These are phyloP conservation scores for Ectemnius cavifrons DNA, from an alignment of 2,888 invertebrate genomes.

Conservation along the genomic window DNA sequence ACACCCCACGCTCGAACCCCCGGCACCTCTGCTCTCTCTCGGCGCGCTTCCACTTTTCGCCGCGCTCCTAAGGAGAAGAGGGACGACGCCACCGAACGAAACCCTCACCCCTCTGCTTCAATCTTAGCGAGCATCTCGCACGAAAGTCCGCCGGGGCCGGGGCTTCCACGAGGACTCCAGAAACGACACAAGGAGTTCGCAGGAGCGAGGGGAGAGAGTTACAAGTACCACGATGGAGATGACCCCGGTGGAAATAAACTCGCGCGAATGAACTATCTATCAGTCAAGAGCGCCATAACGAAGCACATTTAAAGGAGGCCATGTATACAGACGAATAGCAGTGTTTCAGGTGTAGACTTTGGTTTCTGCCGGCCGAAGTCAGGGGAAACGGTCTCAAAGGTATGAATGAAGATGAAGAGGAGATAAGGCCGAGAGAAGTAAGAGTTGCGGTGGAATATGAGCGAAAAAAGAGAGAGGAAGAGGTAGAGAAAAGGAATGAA, in stretches of 20 bases:
- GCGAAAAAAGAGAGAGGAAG: not conserved
- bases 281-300: not conserved
- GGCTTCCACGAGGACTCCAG: slow-evolving; percentile 35
- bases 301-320: not conserved
- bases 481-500: slow-evolving; percentile 9
- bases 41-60: slow-evolving; percentile 58
- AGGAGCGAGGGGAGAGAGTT: not conserved
- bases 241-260: slow-evolving; percentile 3
- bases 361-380: slow-evolving; percentile 14
- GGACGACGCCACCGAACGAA: slow-evolving; percentile 42
- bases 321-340: not conserved
- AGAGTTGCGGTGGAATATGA: slow-evolving; percentile 3
- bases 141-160: slow-evolving; percentile 35
- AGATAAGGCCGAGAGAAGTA: slow-evolving; percentile 6
- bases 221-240: not conserved
- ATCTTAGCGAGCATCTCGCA: slow-evolving; percentile 58
- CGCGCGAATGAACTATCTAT: slow-evolving; percentile 4
- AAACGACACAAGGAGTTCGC: slow-evolving; percentile 1
- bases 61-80: slow-evolving; percentile 52
- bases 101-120: slow-evolving; percentile 57
- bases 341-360: slow-evolving; percentile 12
- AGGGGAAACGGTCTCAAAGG: slow-evolving; percentile 14
- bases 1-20: slow-evolving; percentile 73
- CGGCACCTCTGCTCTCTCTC: slow-evolving; percentile 34
- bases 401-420: slow-evolving; percentile 14